These are phyloP conservation scores for Varanus salvator DNA, from an alignment of 2,113 vertebrate genomes.

Conservation along the genomic window DNA sequence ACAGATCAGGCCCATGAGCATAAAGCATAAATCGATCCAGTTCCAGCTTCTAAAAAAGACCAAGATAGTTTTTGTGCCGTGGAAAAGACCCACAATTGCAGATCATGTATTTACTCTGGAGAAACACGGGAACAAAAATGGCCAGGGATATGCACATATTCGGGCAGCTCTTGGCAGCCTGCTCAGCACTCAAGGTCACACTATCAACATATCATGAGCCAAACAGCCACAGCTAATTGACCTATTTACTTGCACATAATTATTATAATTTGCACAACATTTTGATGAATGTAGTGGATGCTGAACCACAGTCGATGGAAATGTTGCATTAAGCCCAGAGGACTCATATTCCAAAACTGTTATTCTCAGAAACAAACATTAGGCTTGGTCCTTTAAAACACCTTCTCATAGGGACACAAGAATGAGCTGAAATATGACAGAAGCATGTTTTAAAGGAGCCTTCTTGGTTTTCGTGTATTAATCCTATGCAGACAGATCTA, in stretches of 20 bases:
- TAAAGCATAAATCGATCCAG: constrained; percentile 99
- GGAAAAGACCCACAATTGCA: neutral
- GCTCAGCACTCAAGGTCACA: constrained; percentile 1
- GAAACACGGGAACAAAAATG: neutral
- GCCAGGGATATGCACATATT: neutral
- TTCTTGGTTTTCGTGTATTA: neutral
- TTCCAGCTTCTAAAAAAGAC: constrained; percentile 90
- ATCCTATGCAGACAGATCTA: neutral
- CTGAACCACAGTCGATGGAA: neutral
- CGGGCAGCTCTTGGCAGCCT: neutral
- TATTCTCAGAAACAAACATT: neutral
- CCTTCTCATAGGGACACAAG: neutral
- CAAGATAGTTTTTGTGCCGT: constrained; percentile 25
- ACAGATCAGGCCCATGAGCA: constrained; percentile 96
- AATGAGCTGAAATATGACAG: neutral
- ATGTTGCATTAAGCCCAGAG: constrained; percentile 7
- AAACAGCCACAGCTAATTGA: constrained; percentile 2
- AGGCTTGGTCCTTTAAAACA: neutral
- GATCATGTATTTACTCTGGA: neutral
- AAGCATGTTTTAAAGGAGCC: neutral
- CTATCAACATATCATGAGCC: neutral
- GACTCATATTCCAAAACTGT: neutral
- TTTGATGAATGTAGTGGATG: constrained; percentile 20
- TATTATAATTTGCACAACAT: constrained; percentile 13
- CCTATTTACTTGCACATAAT: constrained; percentile 20